Base-by-base conservation (phyloP, 2,797 vertebrate genomes). In the Remorina albescens region DNA sequence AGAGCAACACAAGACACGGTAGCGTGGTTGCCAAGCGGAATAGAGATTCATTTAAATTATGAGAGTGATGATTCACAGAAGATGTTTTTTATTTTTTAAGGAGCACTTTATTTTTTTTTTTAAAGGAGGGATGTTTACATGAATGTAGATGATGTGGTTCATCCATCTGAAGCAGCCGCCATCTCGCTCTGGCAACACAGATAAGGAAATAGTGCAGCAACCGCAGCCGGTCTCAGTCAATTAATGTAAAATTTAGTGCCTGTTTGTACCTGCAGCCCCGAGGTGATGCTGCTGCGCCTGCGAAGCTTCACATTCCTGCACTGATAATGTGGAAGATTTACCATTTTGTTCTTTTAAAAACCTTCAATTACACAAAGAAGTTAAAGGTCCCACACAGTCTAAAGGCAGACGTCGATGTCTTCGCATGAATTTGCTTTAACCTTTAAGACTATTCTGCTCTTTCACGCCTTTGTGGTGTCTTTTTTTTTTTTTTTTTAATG, bases 41-140 rank as follows among this genome's bases (percentile, higher is more conserved):
- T 55, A 34, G 57, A 54, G 73, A 75, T 76, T 84, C 54, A 79
- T 91, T 91, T 86, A 71, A 85, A 91, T 85, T 61, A 83, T 72
- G 76, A 74, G 61, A 76, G 58, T 63, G 60, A 71, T 84, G 87
- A 92, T 88, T 93, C 86, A 93, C 85, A 42, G 55, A 64, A n/a
- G n/a, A n/a, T n/a, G n/a, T n/a, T n/a, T n/a, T n/a, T n/a, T n/a
- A n/a, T n/a, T n/a, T n/a, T n/a, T n/a, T n/a, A n/a, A n/a, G n/a
- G n/a, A n/a, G n/a, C n/a, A n/a, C n/a, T n/a, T n/a, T n/a, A n/a
- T n/a, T n/a, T n/a, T n/a, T n/a, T n/a, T n/a, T n/a, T 49, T 62
- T 62, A 61, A 64, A 70, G 16, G 26, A 65, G 6, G 23, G 37
- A 74, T 77, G 61, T 69, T 70, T 71, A 64, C 62, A 50, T 74